Evolutionary conservation across 2,113 vertebrate genomes (phyloP).

Genomic region (Apteryx mantelli): DNA sequence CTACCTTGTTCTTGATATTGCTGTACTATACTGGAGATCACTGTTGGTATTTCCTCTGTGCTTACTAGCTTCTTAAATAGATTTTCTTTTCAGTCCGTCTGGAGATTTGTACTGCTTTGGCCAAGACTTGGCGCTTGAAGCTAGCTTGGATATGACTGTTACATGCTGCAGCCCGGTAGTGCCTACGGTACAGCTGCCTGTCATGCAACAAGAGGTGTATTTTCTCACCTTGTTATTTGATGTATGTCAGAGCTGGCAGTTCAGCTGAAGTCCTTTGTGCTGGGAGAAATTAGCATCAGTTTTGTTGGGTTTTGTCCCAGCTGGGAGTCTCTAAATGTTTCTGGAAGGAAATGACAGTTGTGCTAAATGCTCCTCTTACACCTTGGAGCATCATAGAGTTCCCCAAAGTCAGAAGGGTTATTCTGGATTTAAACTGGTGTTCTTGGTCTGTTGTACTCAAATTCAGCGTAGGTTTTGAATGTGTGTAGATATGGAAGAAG

Average conservation of each 20-base stretch:
- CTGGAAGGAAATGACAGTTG: background rate
- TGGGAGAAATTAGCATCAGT: background rate
- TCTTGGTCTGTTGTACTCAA: background rate
- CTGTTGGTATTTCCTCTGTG: background rate
- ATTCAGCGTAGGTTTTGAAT: background rate
- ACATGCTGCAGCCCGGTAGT: background rate
- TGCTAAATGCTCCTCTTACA: background rate
- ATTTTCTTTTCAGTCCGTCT: background rate
- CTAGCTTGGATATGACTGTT: background rate
- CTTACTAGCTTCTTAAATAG: background rate
- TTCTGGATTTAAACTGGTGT: background rate
- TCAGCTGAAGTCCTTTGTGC: background rate
- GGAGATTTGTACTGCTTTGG: background rate
- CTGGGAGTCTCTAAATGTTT: background rate
- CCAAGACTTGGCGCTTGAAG: background rate
- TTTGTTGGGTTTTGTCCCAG: background rate
- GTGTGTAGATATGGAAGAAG: background rate
- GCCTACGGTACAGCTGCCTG: background rate
- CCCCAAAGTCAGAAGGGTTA: background rate
- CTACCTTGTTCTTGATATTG: background rate
- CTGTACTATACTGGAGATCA: background rate
- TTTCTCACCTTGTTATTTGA: constrained; percentile 1
- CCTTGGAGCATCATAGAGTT: background rate
- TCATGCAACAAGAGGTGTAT: background rate
- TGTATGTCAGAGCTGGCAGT: background rate